Evolutionary conservation across 2,888 invertebrate species (phyloP).

Genomic region (Drosophila lacicola): DNA sequence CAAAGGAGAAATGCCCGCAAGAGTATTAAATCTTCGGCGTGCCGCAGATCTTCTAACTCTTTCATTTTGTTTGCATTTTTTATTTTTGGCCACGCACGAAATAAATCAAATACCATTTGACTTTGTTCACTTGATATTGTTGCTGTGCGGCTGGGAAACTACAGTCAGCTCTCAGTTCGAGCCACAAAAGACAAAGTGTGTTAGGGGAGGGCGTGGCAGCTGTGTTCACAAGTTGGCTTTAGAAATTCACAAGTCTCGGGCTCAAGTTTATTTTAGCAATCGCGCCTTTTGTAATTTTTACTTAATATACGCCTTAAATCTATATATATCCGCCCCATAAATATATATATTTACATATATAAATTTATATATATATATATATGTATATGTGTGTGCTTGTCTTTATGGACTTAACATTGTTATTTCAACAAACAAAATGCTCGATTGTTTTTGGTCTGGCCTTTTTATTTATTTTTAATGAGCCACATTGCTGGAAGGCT

Average conservation of each 20-base stretch:
- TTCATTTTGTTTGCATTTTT: conserved; percentile 54
- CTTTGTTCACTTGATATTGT: conserved; percentile 4
- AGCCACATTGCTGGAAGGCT: conserved; percentile 25
- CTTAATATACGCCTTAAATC: conserved; percentile 10
- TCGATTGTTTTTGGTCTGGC: conserved; percentile 73
- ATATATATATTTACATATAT: conserved; percentile 26
- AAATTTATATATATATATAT: conserved; percentile 20
- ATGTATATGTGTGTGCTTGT: conserved; percentile 41
- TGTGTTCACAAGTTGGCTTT: conserved; percentile 56
- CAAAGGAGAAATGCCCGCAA: too few relatives aligned
- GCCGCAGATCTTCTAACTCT: background rate
- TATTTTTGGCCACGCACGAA: conserved; percentile 73
- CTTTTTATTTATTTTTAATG: conserved; percentile 78
- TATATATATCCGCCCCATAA: conserved; percentile 20
- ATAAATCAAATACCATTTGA: conserved; percentile 69
- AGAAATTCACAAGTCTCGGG: conserved; percentile 65
- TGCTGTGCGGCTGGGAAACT: conserved; percentile 14
- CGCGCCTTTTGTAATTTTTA: conserved; percentile 48
- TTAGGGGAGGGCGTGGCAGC: conserved; percentile 55
- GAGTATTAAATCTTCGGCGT: too few relatives aligned
- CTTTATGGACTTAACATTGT: conserved; percentile 77
- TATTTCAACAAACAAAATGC: conserved; percentile 75
- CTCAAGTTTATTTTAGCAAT: conserved; percentile 36
- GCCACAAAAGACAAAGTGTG: conserved; percentile 34
- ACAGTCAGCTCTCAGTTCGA: conserved; percentile 44